Evolutionary conservation across 2,797 vertebrate species (phyloP).

Genomic region (Pipistrellus pipistrellus): DNA sequence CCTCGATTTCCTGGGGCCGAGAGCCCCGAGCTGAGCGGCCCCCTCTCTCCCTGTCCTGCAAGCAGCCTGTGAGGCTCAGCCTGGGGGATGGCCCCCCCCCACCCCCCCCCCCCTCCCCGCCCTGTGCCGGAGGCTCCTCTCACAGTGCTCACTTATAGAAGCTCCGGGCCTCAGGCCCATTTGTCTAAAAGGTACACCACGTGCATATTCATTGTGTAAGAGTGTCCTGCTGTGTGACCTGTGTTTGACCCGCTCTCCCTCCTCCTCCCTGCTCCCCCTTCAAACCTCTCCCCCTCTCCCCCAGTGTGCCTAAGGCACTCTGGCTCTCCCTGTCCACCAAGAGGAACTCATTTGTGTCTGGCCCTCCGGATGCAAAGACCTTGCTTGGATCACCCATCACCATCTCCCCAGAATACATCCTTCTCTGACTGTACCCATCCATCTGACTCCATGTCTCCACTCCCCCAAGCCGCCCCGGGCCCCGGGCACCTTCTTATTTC

Average conservation of each 20-base stretch:
- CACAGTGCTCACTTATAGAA: not conserved
- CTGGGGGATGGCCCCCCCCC: not conserved
- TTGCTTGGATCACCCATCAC: not conserved
- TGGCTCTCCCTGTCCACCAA: not conserved
- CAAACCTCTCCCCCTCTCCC: rapidly evolving
- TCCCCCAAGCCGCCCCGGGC: not conserved
- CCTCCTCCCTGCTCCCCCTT: not conserved
- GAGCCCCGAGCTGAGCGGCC: not conserved
- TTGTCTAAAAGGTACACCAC: not conserved
- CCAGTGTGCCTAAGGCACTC: not conserved
- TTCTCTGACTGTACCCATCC: not conserved
- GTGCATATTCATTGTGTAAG: not conserved
- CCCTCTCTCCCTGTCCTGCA: not conserved
- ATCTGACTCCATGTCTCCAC: not conserved
- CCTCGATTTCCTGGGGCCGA: not conserved
- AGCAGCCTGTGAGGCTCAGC: not conserved
- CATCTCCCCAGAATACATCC: not conserved
- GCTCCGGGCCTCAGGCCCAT: not conserved
- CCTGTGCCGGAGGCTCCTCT: not conserved
- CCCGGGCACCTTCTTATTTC: not conserved
- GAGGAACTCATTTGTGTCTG: not conserved
- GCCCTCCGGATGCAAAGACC: not conserved
- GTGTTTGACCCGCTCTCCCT: not conserved
- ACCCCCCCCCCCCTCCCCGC: too few species aligned
- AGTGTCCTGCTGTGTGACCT: not conserved